Evolutionary conservation across 2,113 vertebrate genomes (phyloP).

Genomic region (Myotis lucifugus): DNA sequence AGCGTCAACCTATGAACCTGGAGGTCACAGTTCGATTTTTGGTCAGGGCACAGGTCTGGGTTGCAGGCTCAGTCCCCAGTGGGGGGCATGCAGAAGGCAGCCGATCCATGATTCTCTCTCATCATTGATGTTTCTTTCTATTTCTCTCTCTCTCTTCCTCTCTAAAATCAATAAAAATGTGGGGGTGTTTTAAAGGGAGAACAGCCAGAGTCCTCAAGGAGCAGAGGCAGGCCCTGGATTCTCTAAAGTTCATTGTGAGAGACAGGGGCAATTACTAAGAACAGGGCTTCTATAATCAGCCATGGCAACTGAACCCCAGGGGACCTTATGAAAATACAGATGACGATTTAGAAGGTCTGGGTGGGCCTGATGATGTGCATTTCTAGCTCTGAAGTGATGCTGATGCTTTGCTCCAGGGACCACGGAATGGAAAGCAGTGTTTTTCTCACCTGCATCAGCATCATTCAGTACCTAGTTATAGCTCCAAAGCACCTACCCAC

Average conservation of each 20-base stretch:
- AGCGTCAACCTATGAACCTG: no score
- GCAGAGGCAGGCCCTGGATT: neutral
- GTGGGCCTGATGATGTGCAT: neutral
- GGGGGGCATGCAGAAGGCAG: no score
- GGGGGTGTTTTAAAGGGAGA: neutral
- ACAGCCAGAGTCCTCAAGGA: neutral
- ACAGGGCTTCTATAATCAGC: neutral
- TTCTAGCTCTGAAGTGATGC: neutral
- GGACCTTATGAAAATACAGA: neutral
- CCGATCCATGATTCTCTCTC: no score
- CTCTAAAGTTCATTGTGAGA: neutral
- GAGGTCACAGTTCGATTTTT: no score
- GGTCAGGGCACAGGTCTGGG: no score
- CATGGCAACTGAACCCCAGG: neutral
- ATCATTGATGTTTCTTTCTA: no score
- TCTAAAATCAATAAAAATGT: no score
- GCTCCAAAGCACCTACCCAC: neutral
- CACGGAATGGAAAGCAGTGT: neutral
- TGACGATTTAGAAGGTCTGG: neutral
- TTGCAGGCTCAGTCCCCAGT: no score
- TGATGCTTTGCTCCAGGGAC: neutral
- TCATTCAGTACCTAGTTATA: neutral
- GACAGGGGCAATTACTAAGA: neutral
- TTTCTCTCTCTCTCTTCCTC: no score
- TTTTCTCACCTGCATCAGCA: neutral